A percentile compares a stretch with the other conserved stretches of the same genome.
Conservation (phyloP, 2,888 invertebrate species). For the Hyposoter didymator region DNA sequence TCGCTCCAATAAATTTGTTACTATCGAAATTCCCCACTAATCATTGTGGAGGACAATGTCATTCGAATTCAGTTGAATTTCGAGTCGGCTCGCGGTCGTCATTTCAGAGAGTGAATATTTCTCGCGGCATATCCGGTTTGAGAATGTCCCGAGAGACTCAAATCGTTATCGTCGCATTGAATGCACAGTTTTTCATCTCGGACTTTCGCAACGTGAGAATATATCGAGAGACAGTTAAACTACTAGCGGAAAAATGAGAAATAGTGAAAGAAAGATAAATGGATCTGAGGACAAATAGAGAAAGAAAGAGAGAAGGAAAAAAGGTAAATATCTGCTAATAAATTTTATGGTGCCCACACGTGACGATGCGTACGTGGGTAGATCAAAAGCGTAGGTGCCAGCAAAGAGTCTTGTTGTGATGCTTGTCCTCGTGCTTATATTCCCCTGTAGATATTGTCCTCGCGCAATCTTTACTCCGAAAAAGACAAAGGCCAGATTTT, state of each 20-base stretch:
- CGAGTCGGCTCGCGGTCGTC: background rate
- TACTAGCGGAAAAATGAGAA: background rate
- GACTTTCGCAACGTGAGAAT: conserved; percentile 43
- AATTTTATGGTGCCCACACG: conserved; percentile 63
- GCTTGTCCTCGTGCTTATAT: conserved; percentile 44
- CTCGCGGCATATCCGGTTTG: conserved; percentile 15
- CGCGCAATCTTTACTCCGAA: conserved; percentile 44
- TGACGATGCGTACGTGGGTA: conserved; percentile 59
- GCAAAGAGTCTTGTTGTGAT: conserved; percentile 27
- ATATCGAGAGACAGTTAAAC: conserved; percentile 10
- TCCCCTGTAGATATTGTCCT: conserved; percentile 16
- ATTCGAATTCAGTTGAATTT: background rate
- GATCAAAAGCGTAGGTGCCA: conserved; percentile 59
- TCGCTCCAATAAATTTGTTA: background rate
- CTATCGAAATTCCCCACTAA: background rate
- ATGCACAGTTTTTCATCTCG: conserved; percentile 6
- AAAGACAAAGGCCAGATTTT: conserved; percentile 28
- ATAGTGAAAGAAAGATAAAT: conserved; percentile 17
- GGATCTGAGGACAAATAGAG: conserved; percentile 9
- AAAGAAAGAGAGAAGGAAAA: conserved; percentile 4
- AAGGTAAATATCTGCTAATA: conserved; percentile 43
- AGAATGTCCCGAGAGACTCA: background rate
- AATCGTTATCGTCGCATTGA: conserved; percentile 25
- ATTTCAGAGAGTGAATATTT: background rate
- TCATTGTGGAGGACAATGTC: background rate